Percentiles rank a stretch among this genome's conserved stretches.
phyloP scores from a whole-genome alignment of 2,113 vertebrate species.

The Euleptes europaea region DNA sequence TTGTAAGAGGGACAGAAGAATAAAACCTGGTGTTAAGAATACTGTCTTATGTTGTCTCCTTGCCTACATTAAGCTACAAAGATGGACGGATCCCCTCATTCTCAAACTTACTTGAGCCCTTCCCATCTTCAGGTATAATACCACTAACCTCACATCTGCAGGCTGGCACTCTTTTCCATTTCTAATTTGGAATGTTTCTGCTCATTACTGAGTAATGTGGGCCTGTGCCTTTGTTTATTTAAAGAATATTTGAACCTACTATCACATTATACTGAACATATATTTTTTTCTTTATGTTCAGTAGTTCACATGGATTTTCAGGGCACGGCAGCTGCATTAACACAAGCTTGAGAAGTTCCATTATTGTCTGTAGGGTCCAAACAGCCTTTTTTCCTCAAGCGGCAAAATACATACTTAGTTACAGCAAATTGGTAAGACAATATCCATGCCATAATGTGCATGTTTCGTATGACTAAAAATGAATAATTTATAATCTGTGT shows the following conservation, averaged over 20 bases:
- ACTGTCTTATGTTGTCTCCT: too few relatives aligned
- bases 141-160: conserved; percentile 48
- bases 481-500: conserved; percentile 70
- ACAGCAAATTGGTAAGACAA: conserved; percentile 67
- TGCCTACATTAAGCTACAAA: too few relatives aligned
- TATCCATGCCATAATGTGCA: conserved; percentile 61
- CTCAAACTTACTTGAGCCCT: not conserved
- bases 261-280: conserved; percentile 65
- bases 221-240: conserved; percentile 38
- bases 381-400: conserved; percentile 49
- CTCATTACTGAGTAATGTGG: conserved; percentile 37
- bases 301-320: conserved; percentile 56
- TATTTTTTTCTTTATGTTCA: conserved; percentile 54
- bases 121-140: conserved; percentile 30
- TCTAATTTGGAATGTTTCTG: conserved; percentile 51
- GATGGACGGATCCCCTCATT: not conserved
- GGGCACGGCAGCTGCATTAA: conserved; percentile 55
- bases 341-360: conserved; percentile 60
- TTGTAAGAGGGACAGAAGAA: too few relatives aligned
- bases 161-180: conserved; percentile 35
- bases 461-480: conserved; percentile 60
- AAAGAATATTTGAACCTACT: conserved; percentile 47
- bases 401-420: conserved; percentile 64
- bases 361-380: conserved; percentile 51
- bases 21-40: too few relatives aligned